Base-by-base conservation (phyloP, 2,888 invertebrate genomes). In the Spatulosminthurus flaviceps region DNA sequence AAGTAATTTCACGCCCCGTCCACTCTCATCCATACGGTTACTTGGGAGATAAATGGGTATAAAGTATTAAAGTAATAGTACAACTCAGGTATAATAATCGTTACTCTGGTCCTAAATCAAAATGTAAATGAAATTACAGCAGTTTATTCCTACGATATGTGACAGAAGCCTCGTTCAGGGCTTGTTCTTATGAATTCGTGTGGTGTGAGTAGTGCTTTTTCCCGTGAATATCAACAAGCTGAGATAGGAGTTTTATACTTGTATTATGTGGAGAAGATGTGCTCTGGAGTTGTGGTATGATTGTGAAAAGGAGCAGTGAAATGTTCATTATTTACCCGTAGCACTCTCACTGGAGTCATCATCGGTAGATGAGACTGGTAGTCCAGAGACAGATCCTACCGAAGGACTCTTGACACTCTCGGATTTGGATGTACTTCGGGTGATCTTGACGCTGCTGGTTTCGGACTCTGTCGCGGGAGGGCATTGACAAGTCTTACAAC, bases 401-500 rank as follows among this genome's bases (percentile, higher is more conserved):
- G 78, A 74, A 19, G 77, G 61, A 21, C 28, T 60, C 29, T 77
- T 67, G 28, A 76, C 76, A 16, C 28, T n/a, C 16, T 71, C 71
- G 19, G 76, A 19, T 24, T 41, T 41, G 41, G 42, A 24, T 4
- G 77, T 61, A 61, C 79, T 74, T 28, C 71, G 24, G 0, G 79
- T 76, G 19, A 75, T 69, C 61, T 79, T 79, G 28, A 79, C 71
- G n/a, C 60, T 76, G 42, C 9, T 24, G 26, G 61, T 76, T 42
- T 78, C 73, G 0, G 77, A 71, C 19, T 78, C 81, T 16, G 64
- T 60, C 26, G 71, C 9, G 11, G 61, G 60, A 21, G 81, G 34
- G 71, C 85, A 85, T 41, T 82, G 83, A 78, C 85, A 85, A 77
- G 82, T 85, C 74, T 81, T 80, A 67, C 85, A 85, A 43, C 85